phyloP scores from a whole-genome alignment of 2,888 invertebrate genomes.

The Pterobdella sp. region DNA sequence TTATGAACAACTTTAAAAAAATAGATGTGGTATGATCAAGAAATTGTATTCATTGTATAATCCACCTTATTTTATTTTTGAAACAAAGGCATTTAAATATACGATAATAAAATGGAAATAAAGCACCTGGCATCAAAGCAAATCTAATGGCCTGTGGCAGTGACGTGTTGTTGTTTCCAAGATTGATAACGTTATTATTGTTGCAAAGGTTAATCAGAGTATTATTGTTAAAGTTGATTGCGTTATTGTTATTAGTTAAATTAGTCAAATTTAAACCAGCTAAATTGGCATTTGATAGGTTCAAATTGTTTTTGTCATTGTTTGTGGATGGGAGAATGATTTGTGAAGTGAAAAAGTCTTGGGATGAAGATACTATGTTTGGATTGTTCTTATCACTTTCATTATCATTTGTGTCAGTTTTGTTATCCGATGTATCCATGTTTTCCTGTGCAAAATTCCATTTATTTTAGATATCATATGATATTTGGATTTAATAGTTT shows the following conservation, averaged over 20 bases:
- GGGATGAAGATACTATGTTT: neutral
- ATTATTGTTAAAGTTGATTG: neutral
- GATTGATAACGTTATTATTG: neutral
- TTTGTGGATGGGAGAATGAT: constrained; percentile 5
- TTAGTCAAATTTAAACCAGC: too few species aligned
- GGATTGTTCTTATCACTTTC: neutral
- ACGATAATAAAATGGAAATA: too few species aligned
- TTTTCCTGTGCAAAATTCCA: too few species aligned
- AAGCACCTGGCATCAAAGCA: constrained; percentile 17
- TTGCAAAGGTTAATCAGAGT: neutral
- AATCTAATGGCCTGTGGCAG: constrained; percentile 20
- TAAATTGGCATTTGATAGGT: too few species aligned
- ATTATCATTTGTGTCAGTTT: neutral
- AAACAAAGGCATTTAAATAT: too few species aligned
- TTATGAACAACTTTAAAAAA: too few species aligned
- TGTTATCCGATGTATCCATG: neutral
- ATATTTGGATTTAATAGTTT: too few species aligned
- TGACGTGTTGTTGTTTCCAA: neutral
- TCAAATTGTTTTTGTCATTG: constrained; percentile 1
- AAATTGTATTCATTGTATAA: too few species aligned
- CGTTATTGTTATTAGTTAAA: neutral
- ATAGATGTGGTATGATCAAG: too few species aligned
- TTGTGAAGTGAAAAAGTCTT: constrained; percentile 13
- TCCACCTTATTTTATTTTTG: too few species aligned
- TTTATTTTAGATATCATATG: too few species aligned